Evolutionary conservation across 2,888 invertebrate species (phyloP), one percentile per base, ranked within the genome.

Genomic region (Mesorhabditis belari): DNA sequence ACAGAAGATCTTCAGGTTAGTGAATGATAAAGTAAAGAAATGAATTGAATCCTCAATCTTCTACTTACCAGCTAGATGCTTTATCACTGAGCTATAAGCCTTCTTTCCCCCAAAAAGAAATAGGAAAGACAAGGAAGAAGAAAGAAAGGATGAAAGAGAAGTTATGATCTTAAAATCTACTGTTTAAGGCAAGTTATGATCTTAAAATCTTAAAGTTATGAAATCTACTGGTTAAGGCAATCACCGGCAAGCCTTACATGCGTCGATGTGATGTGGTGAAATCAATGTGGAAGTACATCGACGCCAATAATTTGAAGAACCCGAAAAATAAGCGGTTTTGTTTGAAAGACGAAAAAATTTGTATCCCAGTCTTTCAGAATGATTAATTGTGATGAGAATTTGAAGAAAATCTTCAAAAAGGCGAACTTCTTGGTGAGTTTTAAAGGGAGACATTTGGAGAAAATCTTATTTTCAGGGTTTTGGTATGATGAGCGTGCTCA

Each of bases 211-310:
- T n/a, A n/a, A n/a, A n/a, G n/a, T n/a, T n/a, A n/a, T n/a, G n/a
- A n/a, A n/a, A n/a, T n/a, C n/a, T n/a, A n/a, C n/a, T n/a, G n/a
- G n/a, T n/a, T n/a, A 9, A 35, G n/a, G 44, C 12, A 35, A 35
- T 35, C 44, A 35, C 44, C 1, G 12, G n/a, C 12, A 35, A 35
- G 44, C 44, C 44, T 9, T 35, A 17, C 44, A 35, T 35, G 44
- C 44, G 44, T n/a, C 44, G 44, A 9, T 35, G 44, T 6, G 64
- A 74, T 57, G 70, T 76, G 2, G 73, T 77, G 6, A 77, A 74
- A 57, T 58, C 23, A 23, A 57, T 77, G 61, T 77, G 77, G 77
- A 65, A 63, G 5, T 77, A 77, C 52, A 69, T 77, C 52, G 62
- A 66, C n/a, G 66, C 64, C 29, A 63, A 77, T 24, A 60, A 75